These are phyloP conservation scores for Diphyllodes magnificus DNA, from an alignment of 2,113 vertebrate genomes.

Conservation along the genomic window DNA sequence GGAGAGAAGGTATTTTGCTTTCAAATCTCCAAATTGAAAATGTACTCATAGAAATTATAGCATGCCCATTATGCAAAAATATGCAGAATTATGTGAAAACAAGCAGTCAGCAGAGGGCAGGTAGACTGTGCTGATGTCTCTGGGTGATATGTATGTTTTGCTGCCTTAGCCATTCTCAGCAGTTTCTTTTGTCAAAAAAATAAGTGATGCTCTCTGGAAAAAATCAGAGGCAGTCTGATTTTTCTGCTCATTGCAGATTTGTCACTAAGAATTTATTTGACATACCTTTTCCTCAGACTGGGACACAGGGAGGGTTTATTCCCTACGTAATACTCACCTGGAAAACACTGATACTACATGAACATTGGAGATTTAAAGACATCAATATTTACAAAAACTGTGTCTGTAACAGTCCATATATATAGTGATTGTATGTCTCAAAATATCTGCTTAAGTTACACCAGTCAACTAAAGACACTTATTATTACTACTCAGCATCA, in stretches of 20 bases:
- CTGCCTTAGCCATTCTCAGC: not conserved
- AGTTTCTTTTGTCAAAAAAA: constrained; percentile 2
- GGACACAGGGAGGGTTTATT: not conserved
- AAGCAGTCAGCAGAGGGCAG: constrained; percentile 21
- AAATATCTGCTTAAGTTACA: not conserved
- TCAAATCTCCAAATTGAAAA: not conserved
- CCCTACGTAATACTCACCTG: not conserved
- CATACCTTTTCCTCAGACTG: not conserved
- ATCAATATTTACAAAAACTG: not conserved
- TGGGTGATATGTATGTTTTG: not conserved
- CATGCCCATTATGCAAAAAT: not conserved
- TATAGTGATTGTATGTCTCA: not conserved
- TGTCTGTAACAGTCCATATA: not conserved
- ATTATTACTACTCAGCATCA: not conserved
- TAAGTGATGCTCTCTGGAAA: not conserved
- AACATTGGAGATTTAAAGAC: not conserved
- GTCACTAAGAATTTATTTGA: not conserved
- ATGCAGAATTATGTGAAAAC: constrained; percentile 25
- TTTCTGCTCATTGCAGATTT: not conserved
- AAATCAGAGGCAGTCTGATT: not conserved
- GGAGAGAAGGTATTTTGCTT: not conserved
- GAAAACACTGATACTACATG: not conserved
- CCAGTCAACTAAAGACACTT: not conserved
- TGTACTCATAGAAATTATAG: not conserved
- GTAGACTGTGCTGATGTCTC: constrained; percentile 3